Base-by-base conservation (phyloP, 64 coral and sea anemone genomes). In the Montipora foliosa region DNA sequence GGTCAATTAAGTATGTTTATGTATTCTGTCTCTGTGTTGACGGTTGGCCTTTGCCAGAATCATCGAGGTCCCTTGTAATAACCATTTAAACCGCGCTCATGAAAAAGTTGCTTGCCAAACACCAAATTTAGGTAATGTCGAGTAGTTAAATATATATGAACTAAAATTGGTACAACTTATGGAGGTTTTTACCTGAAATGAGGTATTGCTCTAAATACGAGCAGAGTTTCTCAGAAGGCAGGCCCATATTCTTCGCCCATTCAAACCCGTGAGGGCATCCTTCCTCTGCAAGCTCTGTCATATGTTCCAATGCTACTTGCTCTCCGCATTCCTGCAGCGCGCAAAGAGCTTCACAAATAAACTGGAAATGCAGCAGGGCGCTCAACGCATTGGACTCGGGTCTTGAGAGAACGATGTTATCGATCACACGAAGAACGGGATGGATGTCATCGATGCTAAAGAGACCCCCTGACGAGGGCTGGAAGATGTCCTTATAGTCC, bases 401-500 rank as follows among this genome's bases (percentile, higher is more conserved):
- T 9, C 83, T 80, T 6, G 75, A 49, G n/a, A 69, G 82, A 76
- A 98, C 52, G 11, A 98, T 88, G 25, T 98, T 98, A 22, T 98
- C 96, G 48, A 92, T 83, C 5, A 98, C 96, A 9, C 93, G 74
- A 60, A 89, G 90, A 16, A 98, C 87, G 6, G 93, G 93, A 55
- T 84, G 87, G 47, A 98, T 92, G n/a, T 98, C 96, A 22, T 98
- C 96, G n/a, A 68, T 88, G 20, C 89, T 74, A 8, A 98, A 76
- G n/a, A 84, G 59, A 0, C 89, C 96, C 8, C 96, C 96, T 53
- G 96, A 89, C 53, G 96, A 91, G 17, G 96, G 96, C 57, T 98
- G 96, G 17, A 98, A 98, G 64, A 98, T 90, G 25, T 98, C 96
- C 75, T 98, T 98, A 62, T 95, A 98, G 44, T 98, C 96, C 74